phyloP scores from a whole-genome alignment of 2,888 invertebrate species.

The Mylabris sibirica region DNA sequence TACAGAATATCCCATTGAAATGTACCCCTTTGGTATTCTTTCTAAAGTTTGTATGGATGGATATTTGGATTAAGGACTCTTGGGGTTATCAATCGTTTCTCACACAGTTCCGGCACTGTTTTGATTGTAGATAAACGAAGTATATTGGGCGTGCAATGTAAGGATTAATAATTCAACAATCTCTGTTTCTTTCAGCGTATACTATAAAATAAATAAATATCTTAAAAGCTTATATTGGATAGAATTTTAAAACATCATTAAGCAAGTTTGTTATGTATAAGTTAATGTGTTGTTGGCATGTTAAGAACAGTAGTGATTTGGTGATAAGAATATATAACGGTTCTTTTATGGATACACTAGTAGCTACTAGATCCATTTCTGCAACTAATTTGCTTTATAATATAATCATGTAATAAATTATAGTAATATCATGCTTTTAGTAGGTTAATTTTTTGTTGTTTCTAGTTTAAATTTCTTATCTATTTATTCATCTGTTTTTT shows the following conservation, averaged over 20 bases:
- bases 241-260: constrained; percentile 10
- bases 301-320: constrained; percentile 10
- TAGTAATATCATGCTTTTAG: constrained; percentile 4
- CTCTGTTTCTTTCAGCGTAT: too few relatives aligned
- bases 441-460: neutral
- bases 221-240: constrained; percentile 12
- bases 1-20: neutral
- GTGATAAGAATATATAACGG: constrained; percentile 13
- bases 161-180: constrained; percentile 8
- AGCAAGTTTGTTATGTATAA: constrained; percentile 4
- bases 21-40: neutral
- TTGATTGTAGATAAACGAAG: neutral
- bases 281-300: constrained; percentile 14
- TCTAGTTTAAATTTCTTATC: neutral
- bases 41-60: neutral
- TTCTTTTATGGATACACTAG: neutral
- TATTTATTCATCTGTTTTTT: neutral
- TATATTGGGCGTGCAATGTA: neutral
- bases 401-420: constrained; percentile 11
- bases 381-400: constrained; percentile 13
- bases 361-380: constrained; percentile 13
- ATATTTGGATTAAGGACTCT: too few relatives aligned
- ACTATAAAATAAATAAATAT: neutral
- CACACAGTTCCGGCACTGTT: too few relatives aligned
- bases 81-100: too few relatives aligned